Conservation (phyloP, 2,797 vertebrate species). For the Argyrosomus regius region DNA sequence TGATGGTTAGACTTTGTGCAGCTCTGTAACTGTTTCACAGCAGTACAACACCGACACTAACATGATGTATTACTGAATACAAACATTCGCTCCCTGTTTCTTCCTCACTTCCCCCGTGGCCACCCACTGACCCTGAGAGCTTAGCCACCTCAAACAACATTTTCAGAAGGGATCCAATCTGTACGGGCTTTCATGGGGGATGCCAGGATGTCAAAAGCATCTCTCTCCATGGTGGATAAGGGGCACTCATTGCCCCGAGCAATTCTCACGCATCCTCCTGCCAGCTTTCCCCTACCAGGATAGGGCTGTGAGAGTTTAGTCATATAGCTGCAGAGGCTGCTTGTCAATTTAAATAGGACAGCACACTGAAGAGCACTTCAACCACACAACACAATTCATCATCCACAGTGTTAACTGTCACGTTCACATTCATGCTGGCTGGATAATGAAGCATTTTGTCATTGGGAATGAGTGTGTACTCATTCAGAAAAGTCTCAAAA, state of each 20-base stretch:
- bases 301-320: constrained; percentile 61
- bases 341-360: constrained; percentile 77
- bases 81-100: constrained; percentile 45
- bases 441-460: constrained; percentile 76
- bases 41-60: constrained; percentile 43
- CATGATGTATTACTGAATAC: constrained; percentile 64
- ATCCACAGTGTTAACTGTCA: constrained; percentile 64
- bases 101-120: constrained; percentile 50
- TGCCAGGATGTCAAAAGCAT: constrained; percentile 60
- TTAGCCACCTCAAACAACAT: constrained; percentile 69
- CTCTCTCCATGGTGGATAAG: constrained; percentile 60
- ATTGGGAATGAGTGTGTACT: constrained; percentile 56
- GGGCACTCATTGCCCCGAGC: constrained; percentile 58
- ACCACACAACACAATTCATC: constrained; percentile 67
- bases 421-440: constrained; percentile 53
- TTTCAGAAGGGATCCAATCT: constrained; percentile 68
- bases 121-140: constrained; percentile 63
- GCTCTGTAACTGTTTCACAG: constrained; percentile 47
- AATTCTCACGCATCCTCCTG: constrained; percentile 59
- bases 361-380: constrained; percentile 63
- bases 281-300: constrained; percentile 40
- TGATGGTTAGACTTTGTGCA: constrained; percentile 44
- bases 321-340: constrained; percentile 64
- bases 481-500: constrained; percentile 71
- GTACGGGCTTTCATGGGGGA: constrained; percentile 49